Conservation (phyloP, 2,888 invertebrate species). For the Zygaena filipendulae region DNA sequence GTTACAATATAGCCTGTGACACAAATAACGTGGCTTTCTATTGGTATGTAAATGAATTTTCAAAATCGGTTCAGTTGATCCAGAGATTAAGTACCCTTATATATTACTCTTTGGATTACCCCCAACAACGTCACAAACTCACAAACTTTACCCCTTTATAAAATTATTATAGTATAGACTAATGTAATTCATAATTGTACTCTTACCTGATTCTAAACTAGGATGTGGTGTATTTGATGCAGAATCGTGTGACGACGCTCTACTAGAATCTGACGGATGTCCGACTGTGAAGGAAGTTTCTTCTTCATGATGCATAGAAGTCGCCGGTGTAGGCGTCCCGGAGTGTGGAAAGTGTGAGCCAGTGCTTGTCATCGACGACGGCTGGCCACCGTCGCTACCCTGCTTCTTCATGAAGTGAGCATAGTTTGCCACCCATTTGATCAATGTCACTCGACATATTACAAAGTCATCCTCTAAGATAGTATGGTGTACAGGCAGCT, state of each 20-base stretch:
- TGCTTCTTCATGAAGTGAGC: slow-evolving; percentile 80
- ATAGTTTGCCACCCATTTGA: slow-evolving; percentile 90
- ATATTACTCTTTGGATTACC: too few species aligned
- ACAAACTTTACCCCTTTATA: too few species aligned
- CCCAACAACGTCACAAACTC: too few species aligned
- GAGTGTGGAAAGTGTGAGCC: slow-evolving; percentile 51
- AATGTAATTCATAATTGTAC: too few species aligned
- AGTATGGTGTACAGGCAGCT: slow-evolving; percentile 80
- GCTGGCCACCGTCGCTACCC: slow-evolving; percentile 56
- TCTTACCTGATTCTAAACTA: slow-evolving; percentile 72
- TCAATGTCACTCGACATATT: slow-evolving; percentile 83
- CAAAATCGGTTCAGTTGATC: too few species aligned
- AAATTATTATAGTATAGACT: too few species aligned
- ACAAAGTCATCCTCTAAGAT: slow-evolving; percentile 75
- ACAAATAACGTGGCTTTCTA: too few species aligned
- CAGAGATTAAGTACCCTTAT: too few species aligned
- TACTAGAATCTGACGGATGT: slow-evolving; percentile 58
- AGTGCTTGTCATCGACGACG: slow-evolving; percentile 55
- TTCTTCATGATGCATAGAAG: slow-evolving; percentile 52
- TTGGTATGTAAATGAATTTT: too few species aligned
- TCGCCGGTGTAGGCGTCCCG: slow-evolving; percentile 44
- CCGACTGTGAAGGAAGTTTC: slow-evolving; percentile 58
- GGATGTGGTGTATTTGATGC: slow-evolving; percentile 66
- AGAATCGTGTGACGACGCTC: slow-evolving; percentile 62
- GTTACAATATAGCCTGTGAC: too few species aligned